Percentiles rank a stretch among this genome's conserved stretches.
Evolutionary conservation across 92 coral and sea anemone genomes (phyloP).

Genomic region (Porites evermanni): DNA sequence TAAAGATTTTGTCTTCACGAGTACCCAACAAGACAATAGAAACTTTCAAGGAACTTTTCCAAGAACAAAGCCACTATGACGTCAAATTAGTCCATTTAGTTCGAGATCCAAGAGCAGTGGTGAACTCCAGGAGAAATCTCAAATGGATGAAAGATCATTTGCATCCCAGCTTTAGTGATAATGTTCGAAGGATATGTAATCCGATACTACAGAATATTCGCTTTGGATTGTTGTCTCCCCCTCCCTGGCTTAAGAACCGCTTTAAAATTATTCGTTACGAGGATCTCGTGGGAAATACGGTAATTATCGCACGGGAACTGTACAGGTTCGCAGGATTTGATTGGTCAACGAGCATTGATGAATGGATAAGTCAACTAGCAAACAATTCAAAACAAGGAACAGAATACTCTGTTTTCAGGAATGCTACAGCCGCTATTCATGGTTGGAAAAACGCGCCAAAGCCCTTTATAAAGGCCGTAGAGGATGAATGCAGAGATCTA

Average conservation of each 20-base stretch:
- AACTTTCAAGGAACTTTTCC: conserved; percentile 33
- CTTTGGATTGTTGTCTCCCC: conserved; percentile 18
- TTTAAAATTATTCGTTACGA: conserved; percentile 61
- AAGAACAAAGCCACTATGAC: conserved; percentile 13
- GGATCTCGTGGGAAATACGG: conserved; percentile 51
- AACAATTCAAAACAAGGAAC: not conserved
- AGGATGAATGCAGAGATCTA: conserved; percentile 13
- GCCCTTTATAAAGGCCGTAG: conserved; percentile 10
- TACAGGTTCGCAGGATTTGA: conserved; percentile 43
- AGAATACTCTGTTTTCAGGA: conserved; percentile 24
- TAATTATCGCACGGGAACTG: conserved; percentile 34
- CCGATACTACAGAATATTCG: conserved; percentile 12
- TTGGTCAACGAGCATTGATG: conserved; percentile 16
- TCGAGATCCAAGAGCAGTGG: conserved; percentile 76
- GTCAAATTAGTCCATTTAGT: conserved; percentile 53
- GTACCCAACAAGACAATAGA: conserved; percentile 34
- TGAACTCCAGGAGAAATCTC: conserved; percentile 52
- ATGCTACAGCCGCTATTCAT: conserved; percentile 16
- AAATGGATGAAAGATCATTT: conserved; percentile 28
- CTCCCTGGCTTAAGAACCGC: conserved; percentile 44
- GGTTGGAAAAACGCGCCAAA: conserved; percentile 32
- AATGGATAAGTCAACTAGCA: conserved; percentile 8
- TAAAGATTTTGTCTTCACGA: conserved; percentile 59
- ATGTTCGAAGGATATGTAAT: conserved; percentile 7
- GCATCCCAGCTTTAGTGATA: not conserved